Evolutionary conservation across 1,140 invertebrate species (phyloP).

Genomic region (Teleopsis dalmanni): DNA sequence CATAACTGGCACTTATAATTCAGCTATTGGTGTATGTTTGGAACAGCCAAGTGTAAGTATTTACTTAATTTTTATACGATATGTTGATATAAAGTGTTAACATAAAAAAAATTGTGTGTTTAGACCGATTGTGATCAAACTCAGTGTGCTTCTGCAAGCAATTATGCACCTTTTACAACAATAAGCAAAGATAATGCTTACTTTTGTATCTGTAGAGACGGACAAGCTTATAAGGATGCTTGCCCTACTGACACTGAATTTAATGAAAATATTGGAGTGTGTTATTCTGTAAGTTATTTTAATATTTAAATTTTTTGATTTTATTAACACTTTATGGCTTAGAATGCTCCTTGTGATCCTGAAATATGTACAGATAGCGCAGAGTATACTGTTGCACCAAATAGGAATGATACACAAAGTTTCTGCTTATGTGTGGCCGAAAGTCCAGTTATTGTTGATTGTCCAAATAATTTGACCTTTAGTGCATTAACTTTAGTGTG

Average conservation of each 20-base stretch:
- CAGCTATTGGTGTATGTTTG: slow-evolving; percentile 1
- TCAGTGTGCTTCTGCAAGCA: slow-evolving; percentile 11
- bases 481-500: slow-evolving; percentile 5
- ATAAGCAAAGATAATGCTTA: slow-evolving; percentile 11
- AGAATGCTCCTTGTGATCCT: slow-evolving; percentile 13
- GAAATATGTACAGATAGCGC: not conserved
- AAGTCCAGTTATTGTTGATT: slow-evolving; percentile 3
- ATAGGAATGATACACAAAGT: slow-evolving; percentile 7
- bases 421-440: slow-evolving; percentile 13
- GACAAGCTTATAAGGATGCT: slow-evolving; percentile 15
- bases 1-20: not conserved
- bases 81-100: not conserved
- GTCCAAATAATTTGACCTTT: slow-evolving; percentile 10
- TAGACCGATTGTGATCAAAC: slow-evolving; percentile 23
- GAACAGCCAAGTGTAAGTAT: slow-evolving; percentile 27
- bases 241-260: slow-evolving; percentile 16
- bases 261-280: not conserved
- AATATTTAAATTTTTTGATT: not conserved
- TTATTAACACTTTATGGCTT: not conserved
- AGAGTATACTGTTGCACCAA: not conserved
- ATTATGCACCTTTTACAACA: slow-evolving; percentile 19
- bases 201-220: slow-evolving; percentile 27
- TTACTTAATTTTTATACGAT: not conserved
- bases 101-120: too few species aligned
- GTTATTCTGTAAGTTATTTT: slow-evolving; percentile 6